Percentiles rank a stretch among this genome's conserved stretches.
These are phyloP conservation scores for Montipora capitata DNA, from an alignment of 92 coral and sea anemone species.

Conservation along the genomic window DNA sequence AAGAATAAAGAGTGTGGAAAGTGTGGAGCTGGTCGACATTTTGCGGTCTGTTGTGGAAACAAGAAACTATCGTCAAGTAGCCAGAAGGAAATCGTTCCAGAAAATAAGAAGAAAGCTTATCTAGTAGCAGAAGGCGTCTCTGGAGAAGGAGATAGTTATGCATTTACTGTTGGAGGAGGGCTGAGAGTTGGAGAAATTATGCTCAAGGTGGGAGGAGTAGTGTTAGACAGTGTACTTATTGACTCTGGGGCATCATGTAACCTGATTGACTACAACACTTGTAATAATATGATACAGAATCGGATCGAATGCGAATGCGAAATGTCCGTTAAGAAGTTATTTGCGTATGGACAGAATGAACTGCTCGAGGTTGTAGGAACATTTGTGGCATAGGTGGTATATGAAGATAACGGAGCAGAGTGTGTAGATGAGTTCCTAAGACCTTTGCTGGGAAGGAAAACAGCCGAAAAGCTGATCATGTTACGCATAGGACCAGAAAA, in stretches of 20 bases:
- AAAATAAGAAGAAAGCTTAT: background rate
- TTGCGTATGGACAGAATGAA: slow-evolving; percentile 62
- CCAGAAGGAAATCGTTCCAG: slow-evolving; percentile 1
- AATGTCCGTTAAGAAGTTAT: slow-evolving; percentile 23
- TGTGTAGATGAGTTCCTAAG: background rate
- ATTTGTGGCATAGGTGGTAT: slow-evolving; percentile 39
- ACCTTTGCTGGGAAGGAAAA: too few species aligned
- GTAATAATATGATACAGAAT: slow-evolving; percentile 50
- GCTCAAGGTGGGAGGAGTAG: slow-evolving; percentile 44
- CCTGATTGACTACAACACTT: slow-evolving; percentile 38
- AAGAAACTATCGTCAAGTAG: background rate
- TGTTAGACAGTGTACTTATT: slow-evolving; percentile 35
- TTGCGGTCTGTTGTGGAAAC: slow-evolving; percentile 25
- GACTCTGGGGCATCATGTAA: slow-evolving; percentile 57
- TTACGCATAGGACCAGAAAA: too few species aligned
- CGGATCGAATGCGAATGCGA: slow-evolving; percentile 43
- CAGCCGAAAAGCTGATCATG: too few species aligned
- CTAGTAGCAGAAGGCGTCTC: slow-evolving; percentile 5
- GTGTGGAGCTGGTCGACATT: background rate
- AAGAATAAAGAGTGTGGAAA: too few species aligned
- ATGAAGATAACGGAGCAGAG: background rate
- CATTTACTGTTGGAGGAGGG: slow-evolving; percentile 30
- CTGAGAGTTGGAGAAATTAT: slow-evolving; percentile 23
- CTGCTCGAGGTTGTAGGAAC: slow-evolving; percentile 49
- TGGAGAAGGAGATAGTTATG: slow-evolving; percentile 30